Base-by-base conservation (phyloP, 2,797 vertebrate genomes). In the Lates japonicus region DNA sequence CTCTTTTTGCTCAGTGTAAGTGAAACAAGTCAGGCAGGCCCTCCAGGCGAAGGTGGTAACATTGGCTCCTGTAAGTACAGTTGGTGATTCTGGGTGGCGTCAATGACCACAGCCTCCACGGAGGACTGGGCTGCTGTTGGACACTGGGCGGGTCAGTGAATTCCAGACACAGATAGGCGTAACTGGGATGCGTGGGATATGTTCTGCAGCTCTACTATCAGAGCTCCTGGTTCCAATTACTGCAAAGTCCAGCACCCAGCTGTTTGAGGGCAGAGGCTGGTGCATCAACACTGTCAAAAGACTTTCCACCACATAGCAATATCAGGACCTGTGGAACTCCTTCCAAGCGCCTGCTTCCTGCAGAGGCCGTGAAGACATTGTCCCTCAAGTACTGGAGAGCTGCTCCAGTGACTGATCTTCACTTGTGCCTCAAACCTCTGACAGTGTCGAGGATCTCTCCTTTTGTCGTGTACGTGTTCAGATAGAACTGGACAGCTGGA, bases 261-360 rank as follows among this genome's bases (percentile, higher is more conserved):
- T 29, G 25, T 29, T 29, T 29, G 25, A 37, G 35, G 6, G 41
- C 41, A 42, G 41, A 13, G 3, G 41, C 41, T 12, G 41, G 41
- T 2, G 11, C 2, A 42, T 42, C 41, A 3, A 42, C 41, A 42
- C 2, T 42, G 41, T 42, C 41, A 42, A 42, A 42, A 42, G 41
- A 42, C 41, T 12, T 42, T 42, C 41, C 41, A 42, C 41, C 41
- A 42, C 12, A 13, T 42, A 42, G 41, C 41, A 42, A 4, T 13
- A 42, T 42, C 8, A 42, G 12, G 11, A 42, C 12, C 41, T 42
- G 41, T 42, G 41, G 41, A 42, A 42, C 41, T 13, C 41, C 95
- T 72, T 97, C 94, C 17, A 94, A 94, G 2, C 94, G 94, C n/a
- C 96, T 94, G 80, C 96, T 97, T 22, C 96, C 96, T 0, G 95